phyloP scores from a whole-genome alignment of 2,888 invertebrate genomes.

The Dryomyza anilis region DNA sequence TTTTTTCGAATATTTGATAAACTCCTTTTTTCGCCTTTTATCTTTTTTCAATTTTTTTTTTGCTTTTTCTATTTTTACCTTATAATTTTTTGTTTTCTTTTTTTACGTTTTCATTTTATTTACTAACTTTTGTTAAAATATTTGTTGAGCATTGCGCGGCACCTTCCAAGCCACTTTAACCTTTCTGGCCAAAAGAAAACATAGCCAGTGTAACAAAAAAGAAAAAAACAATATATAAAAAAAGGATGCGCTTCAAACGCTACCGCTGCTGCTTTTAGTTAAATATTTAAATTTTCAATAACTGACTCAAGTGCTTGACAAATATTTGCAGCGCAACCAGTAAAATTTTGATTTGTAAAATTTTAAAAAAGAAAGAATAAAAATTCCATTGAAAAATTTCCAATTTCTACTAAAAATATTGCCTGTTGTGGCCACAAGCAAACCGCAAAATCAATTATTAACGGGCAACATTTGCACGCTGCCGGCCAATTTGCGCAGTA shows the following conservation, averaged over 20 bases:
- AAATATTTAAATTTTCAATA: slow-evolving; percentile 20
- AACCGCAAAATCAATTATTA: slow-evolving; percentile 57
- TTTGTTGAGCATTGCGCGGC: no score
- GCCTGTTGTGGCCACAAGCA: neutral
- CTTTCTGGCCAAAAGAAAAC: no score
- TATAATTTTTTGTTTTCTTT: no score
- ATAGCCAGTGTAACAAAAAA: neutral
- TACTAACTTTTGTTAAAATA: no score
- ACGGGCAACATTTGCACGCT: slow-evolving; percentile 39
- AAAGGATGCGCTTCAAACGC: slow-evolving; percentile 47
- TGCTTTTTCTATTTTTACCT: no score
- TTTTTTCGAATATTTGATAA: no score
- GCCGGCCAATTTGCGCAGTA: slow-evolving; percentile 2
- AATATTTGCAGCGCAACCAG: neutral
- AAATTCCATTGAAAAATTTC: neutral
- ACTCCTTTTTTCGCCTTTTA: no score
- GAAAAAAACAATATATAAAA: neutral
- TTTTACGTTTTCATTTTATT: no score
- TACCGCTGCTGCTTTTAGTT: slow-evolving; percentile 33
- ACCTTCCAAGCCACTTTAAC: no score
- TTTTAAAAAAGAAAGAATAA: neutral
- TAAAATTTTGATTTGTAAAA: neutral
- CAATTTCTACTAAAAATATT: neutral
- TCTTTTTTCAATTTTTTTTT: no score
- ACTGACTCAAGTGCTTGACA: slow-evolving; percentile 4